Percentiles rank a stretch among this genome's conserved stretches.
Conservation (phyloP, 2,113 vertebrate genomes). For the Bubo bubo region DNA sequence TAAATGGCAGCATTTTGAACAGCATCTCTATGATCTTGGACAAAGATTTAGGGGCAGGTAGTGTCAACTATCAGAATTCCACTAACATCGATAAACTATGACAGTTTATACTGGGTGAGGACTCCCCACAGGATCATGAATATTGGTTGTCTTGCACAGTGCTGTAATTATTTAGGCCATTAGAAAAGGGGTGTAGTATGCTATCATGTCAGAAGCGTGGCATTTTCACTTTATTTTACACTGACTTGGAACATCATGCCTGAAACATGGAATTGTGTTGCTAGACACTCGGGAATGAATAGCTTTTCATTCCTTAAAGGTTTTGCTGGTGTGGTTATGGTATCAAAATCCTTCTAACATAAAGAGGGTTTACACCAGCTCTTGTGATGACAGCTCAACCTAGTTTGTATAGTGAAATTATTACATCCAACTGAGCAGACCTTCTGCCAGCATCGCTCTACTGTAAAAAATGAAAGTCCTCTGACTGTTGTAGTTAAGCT, state of each 20-base stretch:
- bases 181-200: background rate
- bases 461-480: background rate
- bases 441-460: background rate
- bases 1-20: background rate
- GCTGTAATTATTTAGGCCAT: background rate
- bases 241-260: background rate
- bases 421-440: background rate
- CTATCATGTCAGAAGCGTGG: background rate
- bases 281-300: background rate
- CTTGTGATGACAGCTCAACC: background rate
- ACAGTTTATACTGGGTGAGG: background rate
- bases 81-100: background rate
- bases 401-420: background rate
- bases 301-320: background rate
- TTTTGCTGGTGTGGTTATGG: background rate
- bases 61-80: background rate
- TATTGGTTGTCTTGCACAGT: background rate
- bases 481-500: background rate
- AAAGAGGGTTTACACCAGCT: background rate
- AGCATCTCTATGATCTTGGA: background rate
- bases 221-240: background rate
- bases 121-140: background rate
- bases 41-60: background rate
- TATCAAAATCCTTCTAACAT: background rate
- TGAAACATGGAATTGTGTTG: background rate